These are phyloP conservation scores for Vannuccia rotundouncinata DNA, from an alignment of 2,888 invertebrate genomes.

Conservation along the genomic window DNA sequence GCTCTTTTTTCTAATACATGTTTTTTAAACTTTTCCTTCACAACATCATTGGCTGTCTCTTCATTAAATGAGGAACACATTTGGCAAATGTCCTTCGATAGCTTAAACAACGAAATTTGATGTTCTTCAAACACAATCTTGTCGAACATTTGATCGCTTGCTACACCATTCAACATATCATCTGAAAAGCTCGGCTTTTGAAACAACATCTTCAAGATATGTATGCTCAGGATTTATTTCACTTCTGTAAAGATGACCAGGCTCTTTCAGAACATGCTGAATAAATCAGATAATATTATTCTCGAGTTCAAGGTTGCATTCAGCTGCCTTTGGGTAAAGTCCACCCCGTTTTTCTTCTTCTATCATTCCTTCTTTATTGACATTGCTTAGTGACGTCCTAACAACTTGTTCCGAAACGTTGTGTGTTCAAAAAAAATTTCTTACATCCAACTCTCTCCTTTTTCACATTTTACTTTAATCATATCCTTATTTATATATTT, in stretches of 20 bases:
- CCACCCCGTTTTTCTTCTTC: constrained; percentile 20
- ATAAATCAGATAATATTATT: constrained; percentile 6
- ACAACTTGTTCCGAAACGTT: constrained; percentile 6
- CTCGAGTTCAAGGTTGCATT: neutral
- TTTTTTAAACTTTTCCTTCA: neutral
- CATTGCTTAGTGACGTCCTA: constrained; percentile 5
- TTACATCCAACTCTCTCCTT: no score
- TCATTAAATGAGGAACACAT: constrained; percentile 12
- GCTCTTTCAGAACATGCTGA: constrained; percentile 1
- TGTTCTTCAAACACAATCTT: constrained; percentile 9
- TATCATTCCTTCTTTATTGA: constrained; percentile 17
- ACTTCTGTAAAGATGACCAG: neutral
- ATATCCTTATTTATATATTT: no score
- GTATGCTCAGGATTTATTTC: neutral
- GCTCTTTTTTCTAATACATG: constrained; percentile 8
- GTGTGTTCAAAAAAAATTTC: neutral
- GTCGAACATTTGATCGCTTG: constrained; percentile 17
- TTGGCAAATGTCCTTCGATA: constrained; percentile 19
- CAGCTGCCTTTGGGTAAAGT: constrained; percentile 7
- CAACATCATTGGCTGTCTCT: neutral
- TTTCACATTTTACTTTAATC: no score
- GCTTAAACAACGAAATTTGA: constrained; percentile 24
- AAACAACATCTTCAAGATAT: constrained; percentile 16
- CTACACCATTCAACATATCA: constrained; percentile 21
- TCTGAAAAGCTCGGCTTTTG: neutral